Conservation (phyloP, 2,888 invertebrate genomes). For the Catocala nupta region DNA sequence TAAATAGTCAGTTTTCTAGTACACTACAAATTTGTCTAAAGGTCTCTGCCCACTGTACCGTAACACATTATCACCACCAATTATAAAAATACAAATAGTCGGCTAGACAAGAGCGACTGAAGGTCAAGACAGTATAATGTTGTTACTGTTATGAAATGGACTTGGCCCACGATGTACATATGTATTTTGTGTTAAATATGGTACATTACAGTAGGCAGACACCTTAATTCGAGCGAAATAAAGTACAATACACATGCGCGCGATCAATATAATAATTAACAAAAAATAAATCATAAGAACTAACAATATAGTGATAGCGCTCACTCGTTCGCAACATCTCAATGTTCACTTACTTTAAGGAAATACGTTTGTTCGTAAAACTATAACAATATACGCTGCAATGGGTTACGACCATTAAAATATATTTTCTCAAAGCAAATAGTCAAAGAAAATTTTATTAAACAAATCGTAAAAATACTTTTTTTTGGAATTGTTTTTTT, state of each 20-base stretch:
- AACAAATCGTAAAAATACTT: neutral
- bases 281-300: constrained; percentile 52
- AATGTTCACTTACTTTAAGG: constrained; percentile 24
- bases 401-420: constrained; percentile 13
- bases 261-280: constrained; percentile 49
- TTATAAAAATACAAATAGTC: too few species aligned
- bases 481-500: neutral
- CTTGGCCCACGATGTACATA: too few species aligned
- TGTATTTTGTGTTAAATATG: neutral
- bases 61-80: too few species aligned
- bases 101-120: too few species aligned
- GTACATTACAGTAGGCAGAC: neutral
- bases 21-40: too few species aligned
- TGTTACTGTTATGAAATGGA: too few species aligned
- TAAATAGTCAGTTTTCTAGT: too few species aligned
- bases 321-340: constrained; percentile 56
- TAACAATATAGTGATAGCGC: constrained; percentile 43
- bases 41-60: too few species aligned
- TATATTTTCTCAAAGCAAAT: constrained; percentile 2
- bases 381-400: constrained; percentile 25
- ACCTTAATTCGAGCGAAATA: constrained; percentile 61
- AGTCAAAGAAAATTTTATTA: neutral
- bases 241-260: constrained; percentile 43
- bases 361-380: constrained; percentile 51
- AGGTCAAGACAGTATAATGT: too few species aligned